Evolutionary conservation across 2,797 vertebrate genomes (phyloP), one percentile per base, ranked within the genome.

Genomic region (Halcyon leucocephala): DNA sequence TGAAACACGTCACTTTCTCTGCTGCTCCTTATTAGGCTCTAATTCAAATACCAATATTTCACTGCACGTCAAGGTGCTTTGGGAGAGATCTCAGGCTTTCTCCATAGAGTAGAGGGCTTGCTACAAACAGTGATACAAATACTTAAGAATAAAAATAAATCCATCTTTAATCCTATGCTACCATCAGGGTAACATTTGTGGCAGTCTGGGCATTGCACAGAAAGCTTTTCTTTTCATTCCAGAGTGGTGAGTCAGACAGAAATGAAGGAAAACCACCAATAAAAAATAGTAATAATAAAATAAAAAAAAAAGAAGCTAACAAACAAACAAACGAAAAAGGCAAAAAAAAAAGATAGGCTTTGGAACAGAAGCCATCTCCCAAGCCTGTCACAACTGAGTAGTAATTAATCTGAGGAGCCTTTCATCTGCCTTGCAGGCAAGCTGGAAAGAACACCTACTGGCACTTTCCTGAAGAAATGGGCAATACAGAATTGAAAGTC

Each of bases 31-130:
- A 99, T 99, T 99, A 99, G 96, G 81, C 86, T 97, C 97, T 99
- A 98, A 99, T 99, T 98, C 98, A 96, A 98, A 98, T 97, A 98
- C 98, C 98, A 98, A 98, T 98, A 98, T 99, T 98, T 98, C 97
- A 89, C 97, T 89, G 96, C 97, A 98, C 95, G 97, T 97, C 96
- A 96, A 95, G 97, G 88, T 97, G 97, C 98, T 97, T 95, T 95
- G 97, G 98, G 98, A 98, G 95, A 95, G 92, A 92, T 76, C 92
- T 65, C 62, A 82, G 87, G 87, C 90, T 93, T 93, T 94, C 80
- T 96, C 93, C 46, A 66, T 78, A 89, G 95, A 93, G 94, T 89
- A 95, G 91, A 97, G 91, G 93, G 94, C 97, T 97, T 97, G 92
- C 79, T 94, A 96, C 94, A 97, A 86, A 73, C 91, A 95, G 81